Percentiles rank a stretch among this genome's conserved stretches.
Conservation (phyloP, 1,140 invertebrate genomes). For the Prorops nasuta region DNA sequence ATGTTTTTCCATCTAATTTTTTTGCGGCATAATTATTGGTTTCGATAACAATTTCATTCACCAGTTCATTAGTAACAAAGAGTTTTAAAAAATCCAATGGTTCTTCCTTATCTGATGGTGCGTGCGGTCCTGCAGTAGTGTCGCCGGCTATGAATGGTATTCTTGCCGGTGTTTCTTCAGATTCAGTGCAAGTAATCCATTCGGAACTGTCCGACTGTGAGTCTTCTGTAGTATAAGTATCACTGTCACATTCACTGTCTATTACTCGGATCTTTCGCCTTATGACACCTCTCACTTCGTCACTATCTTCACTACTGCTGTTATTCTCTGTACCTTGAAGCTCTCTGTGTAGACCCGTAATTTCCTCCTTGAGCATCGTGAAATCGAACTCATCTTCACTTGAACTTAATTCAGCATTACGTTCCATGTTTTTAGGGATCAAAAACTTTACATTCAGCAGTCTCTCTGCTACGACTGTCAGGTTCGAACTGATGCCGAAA, state of each 20-base stretch:
- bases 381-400: slow-evolving; percentile 15
- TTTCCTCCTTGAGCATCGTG: slow-evolving; percentile 11
- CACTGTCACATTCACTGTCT: slow-evolving; percentile 11
- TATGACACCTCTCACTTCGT: slow-evolving; percentile 9
- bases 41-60: slow-evolving; percentile 10
- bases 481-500: slow-evolving; percentile 8
- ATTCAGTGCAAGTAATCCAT: slow-evolving; percentile 9
- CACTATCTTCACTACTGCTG: slow-evolving; percentile 14
- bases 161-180: slow-evolving; percentile 11
- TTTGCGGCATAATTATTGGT: slow-evolving; percentile 13
- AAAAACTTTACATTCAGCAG: slow-evolving; percentile 11
- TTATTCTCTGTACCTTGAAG: slow-evolving; percentile 6
- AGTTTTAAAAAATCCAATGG: slow-evolving; percentile 19
- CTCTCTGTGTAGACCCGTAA: slow-evolving; percentile 11
- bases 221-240: slow-evolving; percentile 12
- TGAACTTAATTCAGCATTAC: slow-evolving; percentile 6
- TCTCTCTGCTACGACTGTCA: not conserved
- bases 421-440: slow-evolving; percentile 12
- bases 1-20: slow-evolving; percentile 2
- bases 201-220: slow-evolving; percentile 10
- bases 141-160: slow-evolving; percentile 15
- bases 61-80: slow-evolving; percentile 13
- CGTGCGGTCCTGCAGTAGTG: slow-evolving; percentile 11
- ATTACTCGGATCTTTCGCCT: slow-evolving; percentile 13
- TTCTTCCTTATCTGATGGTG: slow-evolving; percentile 4